Evolutionary conservation across 2,888 invertebrate species (phyloP).

Genomic region (Abrostola triplasia): DNA sequence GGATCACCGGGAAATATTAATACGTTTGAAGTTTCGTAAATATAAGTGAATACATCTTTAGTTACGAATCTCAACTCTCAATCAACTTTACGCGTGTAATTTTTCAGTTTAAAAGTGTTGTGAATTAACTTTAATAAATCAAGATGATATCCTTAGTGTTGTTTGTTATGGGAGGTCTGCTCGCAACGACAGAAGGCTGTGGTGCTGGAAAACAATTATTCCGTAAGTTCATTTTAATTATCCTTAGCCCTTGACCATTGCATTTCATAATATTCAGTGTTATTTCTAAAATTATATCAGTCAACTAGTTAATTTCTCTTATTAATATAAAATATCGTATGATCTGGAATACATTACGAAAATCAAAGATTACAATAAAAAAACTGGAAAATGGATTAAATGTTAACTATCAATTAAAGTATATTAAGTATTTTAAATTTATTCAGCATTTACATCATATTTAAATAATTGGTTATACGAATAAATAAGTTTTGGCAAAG

Average conservation of each 20-base stretch:
- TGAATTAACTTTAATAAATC: slow-evolving; percentile 72
- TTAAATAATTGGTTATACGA: background rate
- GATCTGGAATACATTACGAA: no score
- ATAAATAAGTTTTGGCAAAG: slow-evolving; percentile 3
- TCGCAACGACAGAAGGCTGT: slow-evolving; percentile 83
- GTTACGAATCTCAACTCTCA: slow-evolving; percentile 83
- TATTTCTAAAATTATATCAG: background rate
- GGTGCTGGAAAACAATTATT: slow-evolving; percentile 82
- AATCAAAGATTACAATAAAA: no score
- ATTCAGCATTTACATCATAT: background rate
- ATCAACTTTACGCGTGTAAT: slow-evolving; percentile 71
- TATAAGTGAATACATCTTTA: slow-evolving; percentile 79
- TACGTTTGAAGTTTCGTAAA: slow-evolving; percentile 87
- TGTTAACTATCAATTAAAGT: no score
- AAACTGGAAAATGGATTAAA: no score
- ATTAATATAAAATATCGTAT: no score
- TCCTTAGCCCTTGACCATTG: slow-evolving; percentile 1
- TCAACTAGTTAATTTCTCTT: background rate
- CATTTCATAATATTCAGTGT: background rate
- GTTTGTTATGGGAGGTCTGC: slow-evolving; percentile 84
- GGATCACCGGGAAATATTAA: slow-evolving; percentile 79
- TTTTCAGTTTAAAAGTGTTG: slow-evolving; percentile 82
- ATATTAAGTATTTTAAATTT: background rate
- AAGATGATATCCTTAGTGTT: slow-evolving; percentile 87
- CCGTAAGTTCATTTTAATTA: slow-evolving; percentile 73